phyloP scores from a whole-genome alignment of 2,797 vertebrate species.

The Micrastur ruficollis region DNA sequence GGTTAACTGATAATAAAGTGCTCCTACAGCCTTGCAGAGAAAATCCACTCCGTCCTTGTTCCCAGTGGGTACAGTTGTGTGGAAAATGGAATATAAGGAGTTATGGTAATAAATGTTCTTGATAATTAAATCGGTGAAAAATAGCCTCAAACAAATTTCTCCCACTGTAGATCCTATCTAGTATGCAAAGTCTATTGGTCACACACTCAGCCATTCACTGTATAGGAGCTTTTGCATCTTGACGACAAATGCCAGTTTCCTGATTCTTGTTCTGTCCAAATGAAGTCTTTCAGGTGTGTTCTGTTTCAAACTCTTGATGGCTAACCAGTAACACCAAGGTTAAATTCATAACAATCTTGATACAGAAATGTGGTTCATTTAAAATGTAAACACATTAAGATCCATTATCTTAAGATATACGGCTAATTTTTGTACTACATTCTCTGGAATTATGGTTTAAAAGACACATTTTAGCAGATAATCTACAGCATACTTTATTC shows the following conservation, averaged over 20 bases:
- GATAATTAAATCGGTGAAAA: background rate
- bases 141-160: background rate
- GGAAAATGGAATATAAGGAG: background rate
- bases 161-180: background rate
- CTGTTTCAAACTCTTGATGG: background rate
- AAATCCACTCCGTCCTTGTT: background rate
- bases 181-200: background rate
- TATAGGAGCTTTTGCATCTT: background rate
- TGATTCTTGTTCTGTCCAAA: background rate
- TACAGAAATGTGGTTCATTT: constrained; percentile 52
- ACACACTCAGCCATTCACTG: background rate
- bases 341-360: constrained; percentile 45
- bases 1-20: background rate
- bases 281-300: background rate
- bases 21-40: background rate
- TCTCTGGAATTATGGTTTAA: constrained; percentile 38
- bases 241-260: background rate
- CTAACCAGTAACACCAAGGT: constrained; percentile 1
- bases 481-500: constrained; percentile 51
- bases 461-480: constrained; percentile 37
- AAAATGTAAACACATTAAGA: constrained; percentile 66
- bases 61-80: background rate
- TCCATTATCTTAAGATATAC: constrained; percentile 57
- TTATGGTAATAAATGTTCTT: background rate
- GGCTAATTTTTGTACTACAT: constrained; percentile 9